phyloP scores from a whole-genome alignment of 2,888 invertebrate genomes.

The Shargacucullia verbasci region DNA sequence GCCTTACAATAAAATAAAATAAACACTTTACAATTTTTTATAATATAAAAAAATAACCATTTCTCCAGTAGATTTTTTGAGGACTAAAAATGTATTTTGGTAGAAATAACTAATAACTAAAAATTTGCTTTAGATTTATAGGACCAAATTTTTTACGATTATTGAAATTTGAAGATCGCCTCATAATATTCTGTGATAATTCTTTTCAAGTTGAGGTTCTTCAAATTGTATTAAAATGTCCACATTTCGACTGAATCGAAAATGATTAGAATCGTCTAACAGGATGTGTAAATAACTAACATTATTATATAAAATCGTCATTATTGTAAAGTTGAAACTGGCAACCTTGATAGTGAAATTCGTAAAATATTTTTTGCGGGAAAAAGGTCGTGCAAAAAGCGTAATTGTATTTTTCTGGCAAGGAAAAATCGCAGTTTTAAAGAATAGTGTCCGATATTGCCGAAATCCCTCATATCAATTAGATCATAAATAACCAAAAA shows the following conservation, averaged over 20 bases:
- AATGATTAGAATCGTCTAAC: constrained; percentile 57
- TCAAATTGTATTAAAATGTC: constrained; percentile 72
- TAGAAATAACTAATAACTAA: constrained; percentile 53
- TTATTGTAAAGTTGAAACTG: constrained; percentile 39
- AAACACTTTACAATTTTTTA: constrained; percentile 49
- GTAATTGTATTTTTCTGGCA: constrained; percentile 9
- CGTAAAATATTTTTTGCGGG: neutral
- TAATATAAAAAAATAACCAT: constrained; percentile 33
- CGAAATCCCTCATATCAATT: neutral
- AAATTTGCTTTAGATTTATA: constrained; percentile 44
- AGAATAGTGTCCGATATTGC: neutral
- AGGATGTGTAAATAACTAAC: constrained; percentile 67
- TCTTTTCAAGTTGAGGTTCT: constrained; percentile 86
- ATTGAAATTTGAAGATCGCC: constrained; percentile 80
- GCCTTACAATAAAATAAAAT: constrained; percentile 69
- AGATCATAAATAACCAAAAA: too few relatives aligned
- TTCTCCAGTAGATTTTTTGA: constrained; percentile 67
- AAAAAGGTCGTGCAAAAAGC: neutral
- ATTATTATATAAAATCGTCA: constrained; percentile 32
- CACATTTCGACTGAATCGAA: constrained; percentile 62
- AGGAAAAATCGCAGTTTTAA: neutral
- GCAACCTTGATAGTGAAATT: constrained; percentile 26
- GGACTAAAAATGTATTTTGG: constrained; percentile 62
- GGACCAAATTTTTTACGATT: constrained; percentile 54
- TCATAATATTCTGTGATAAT: constrained; percentile 88